phyloP scores from a whole-genome alignment of 2,113 vertebrate genomes.

The Megatriorchis doriae region DNA sequence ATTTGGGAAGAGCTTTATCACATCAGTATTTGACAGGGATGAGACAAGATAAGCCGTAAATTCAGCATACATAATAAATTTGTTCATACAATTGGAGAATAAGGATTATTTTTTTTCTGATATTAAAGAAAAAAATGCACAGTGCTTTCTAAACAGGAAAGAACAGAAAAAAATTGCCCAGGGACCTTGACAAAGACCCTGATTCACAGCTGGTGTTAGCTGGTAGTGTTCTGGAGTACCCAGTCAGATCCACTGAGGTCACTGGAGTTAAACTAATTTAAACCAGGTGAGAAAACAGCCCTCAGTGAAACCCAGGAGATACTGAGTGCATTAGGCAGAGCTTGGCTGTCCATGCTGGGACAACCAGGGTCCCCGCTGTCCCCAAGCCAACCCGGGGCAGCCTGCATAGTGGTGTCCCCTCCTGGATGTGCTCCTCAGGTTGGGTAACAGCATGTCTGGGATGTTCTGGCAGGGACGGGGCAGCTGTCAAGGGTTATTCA shows the following conservation, averaged over 20 bases:
- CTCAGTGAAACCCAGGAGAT: background rate
- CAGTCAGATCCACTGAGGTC: background rate
- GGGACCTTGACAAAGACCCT: background rate
- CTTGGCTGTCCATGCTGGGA: background rate
- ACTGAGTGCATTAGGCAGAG: background rate
- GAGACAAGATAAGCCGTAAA: background rate
- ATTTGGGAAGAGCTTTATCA: background rate
- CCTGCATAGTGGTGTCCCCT: background rate
- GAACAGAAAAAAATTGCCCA: background rate
- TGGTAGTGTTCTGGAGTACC: background rate
- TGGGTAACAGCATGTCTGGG: background rate
- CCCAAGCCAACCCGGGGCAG: background rate
- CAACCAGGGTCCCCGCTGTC: background rate
- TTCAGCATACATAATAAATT: background rate
- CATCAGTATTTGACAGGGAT: background rate
- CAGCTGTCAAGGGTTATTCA: background rate
- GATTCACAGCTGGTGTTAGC: background rate
- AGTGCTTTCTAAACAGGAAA: background rate
- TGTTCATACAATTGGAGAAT: background rate
- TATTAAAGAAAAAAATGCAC: background rate
- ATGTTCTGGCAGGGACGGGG: background rate
- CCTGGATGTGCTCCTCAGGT: background rate
- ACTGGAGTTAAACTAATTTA: background rate
- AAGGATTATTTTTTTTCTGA: background rate
- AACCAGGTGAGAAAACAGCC: background rate